phyloP scores from a whole-genome alignment of 1,140 invertebrate species.

The Melipona quadrifasciata region DNA sequence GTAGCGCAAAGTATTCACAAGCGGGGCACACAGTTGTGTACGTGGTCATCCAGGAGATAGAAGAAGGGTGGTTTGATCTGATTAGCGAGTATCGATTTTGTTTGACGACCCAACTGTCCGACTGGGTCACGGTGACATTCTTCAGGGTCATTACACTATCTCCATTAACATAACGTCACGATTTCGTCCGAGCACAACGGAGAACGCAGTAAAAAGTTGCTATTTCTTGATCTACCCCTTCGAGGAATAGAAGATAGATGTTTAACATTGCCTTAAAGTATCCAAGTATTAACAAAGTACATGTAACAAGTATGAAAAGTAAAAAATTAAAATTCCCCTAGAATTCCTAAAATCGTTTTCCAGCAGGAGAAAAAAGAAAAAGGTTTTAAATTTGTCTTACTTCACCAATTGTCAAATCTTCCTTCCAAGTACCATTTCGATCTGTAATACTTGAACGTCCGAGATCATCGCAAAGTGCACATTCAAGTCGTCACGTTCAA shows the following conservation, averaged over 20 bases:
- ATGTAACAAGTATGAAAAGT: no score
- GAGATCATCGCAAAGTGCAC: no score
- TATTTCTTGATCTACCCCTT: neutral
- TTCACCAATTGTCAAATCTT: no score
- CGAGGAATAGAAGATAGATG: neutral
- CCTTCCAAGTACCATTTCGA: neutral
- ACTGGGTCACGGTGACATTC: constrained; percentile 77
- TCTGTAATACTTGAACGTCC: neutral
- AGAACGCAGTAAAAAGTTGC: neutral
- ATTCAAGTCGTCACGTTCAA: neutral
- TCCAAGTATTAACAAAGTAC: neutral
- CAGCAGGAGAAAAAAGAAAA: no score
- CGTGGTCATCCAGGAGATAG: constrained; percentile 64
- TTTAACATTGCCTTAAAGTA: neutral
- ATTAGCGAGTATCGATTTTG: constrained; percentile 78
- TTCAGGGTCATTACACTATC: constrained; percentile 68
- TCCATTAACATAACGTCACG: constrained; percentile 44
- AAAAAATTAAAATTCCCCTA: no score
- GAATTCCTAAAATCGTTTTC: no score
- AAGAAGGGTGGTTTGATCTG: constrained; percentile 76
- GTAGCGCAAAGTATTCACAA: neutral
- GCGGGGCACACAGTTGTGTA: constrained; percentile 23
- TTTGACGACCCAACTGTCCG: constrained; percentile 75
- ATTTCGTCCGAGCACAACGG: neutral
- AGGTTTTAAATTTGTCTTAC: no score